A percentile compares a stretch with the other conserved stretches of the same genome.
Conservation (phyloP, 1,140 invertebrate genomes). For the Cotesia typhae region DNA sequence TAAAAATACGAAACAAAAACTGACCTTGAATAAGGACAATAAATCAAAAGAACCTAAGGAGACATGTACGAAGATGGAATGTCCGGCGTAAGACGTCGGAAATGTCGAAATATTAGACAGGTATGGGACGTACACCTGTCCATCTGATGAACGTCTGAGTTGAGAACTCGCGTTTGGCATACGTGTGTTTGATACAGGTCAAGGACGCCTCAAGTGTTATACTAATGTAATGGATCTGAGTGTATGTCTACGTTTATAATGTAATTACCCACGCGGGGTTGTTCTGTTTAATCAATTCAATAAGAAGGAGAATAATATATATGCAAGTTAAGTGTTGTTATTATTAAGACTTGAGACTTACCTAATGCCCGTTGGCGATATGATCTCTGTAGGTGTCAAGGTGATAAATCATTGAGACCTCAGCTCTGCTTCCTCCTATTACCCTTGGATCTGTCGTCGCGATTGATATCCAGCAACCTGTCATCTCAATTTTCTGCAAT, state of each 20-base stretch:
- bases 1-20: neutral
- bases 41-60: neutral
- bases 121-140: conserved; percentile 6
- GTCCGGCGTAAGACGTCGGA: conserved; percentile 20
- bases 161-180: conserved; percentile 31
- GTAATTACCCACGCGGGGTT: neutral
- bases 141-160: conserved; percentile 22
- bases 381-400: conserved; percentile 23
- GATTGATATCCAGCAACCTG: neutral
- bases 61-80: neutral
- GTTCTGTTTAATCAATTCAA: neutral
- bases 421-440: conserved; percentile 13
- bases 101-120: conserved; percentile 25
- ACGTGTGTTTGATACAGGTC: conserved; percentile 20
- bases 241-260: neutral
- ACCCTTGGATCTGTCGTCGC: conserved; percentile 6
- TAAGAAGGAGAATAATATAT: too few relatives aligned
- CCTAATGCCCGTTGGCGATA: conserved; percentile 13
- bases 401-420: conserved; percentile 15
- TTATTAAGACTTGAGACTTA: too few relatives aligned
- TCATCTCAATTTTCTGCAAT: conserved; percentile 8
- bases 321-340: too few relatives aligned
- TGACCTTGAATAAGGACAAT: neutral
- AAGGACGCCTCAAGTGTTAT: neutral
- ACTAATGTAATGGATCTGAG: neutral